phyloP scores from a whole-genome alignment of 2,797 vertebrate genomes.

The Anguilla anguilla region DNA sequence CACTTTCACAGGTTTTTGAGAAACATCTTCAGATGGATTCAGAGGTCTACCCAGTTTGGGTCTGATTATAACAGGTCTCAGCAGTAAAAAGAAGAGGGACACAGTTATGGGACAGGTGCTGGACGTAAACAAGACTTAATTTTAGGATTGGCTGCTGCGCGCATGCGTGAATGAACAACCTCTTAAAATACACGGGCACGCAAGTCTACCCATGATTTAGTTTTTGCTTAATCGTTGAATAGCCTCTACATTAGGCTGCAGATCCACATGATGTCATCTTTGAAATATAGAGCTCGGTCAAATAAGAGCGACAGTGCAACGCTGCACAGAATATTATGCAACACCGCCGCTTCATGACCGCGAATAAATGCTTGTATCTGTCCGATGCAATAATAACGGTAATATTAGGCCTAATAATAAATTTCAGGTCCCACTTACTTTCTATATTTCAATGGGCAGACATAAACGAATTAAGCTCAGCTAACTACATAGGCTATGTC shows the following conservation, averaged over 20 bases:
- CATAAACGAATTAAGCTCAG: background rate
- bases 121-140: constrained; percentile 54
- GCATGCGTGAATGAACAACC: constrained; percentile 31
- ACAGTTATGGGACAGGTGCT: constrained; percentile 46
- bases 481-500: background rate
- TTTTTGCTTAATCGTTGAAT: constrained; percentile 18
- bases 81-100: background rate
- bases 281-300: background rate
- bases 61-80: background rate
- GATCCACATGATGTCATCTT: background rate
- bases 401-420: background rate
- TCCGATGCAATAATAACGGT: constrained; percentile 7
- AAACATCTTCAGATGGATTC: constrained; percentile 11
- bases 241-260: background rate
- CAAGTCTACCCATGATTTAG: constrained; percentile 29
- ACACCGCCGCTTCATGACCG: background rate
- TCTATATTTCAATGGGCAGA: background rate
- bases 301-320: background rate
- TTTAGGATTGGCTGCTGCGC: constrained; percentile 40
- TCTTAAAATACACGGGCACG: constrained; percentile 24
- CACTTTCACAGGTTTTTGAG: background rate
- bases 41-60: constrained; percentile 12
- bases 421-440: background rate
- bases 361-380: background rate
- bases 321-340: constrained; percentile 14